Percentiles rank a stretch among this genome's conserved stretches.
These are phyloP conservation scores for Ursus arctos DNA, from an alignment of 2,113 vertebrate species.

Conservation along the genomic window DNA sequence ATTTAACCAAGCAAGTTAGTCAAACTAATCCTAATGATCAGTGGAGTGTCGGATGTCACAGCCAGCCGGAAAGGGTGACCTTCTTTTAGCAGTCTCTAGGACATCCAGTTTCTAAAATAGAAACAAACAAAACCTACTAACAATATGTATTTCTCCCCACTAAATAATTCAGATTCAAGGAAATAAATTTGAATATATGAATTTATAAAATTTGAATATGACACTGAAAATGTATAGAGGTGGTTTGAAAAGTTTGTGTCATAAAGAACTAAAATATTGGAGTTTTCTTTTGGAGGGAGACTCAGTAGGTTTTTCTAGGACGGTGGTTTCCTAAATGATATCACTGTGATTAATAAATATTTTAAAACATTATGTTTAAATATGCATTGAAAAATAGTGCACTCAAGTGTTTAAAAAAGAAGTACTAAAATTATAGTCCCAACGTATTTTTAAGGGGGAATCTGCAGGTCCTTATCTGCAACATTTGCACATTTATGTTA, in stretches of 20 bases:
- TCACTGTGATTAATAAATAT: neutral
- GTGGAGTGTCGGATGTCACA: neutral
- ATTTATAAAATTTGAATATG: neutral
- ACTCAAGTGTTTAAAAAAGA: neutral
- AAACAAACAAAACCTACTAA: neutral
- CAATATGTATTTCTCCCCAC: neutral
- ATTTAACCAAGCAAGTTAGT: conserved; percentile 7
- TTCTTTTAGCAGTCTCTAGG: neutral
- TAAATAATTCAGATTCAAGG: neutral
- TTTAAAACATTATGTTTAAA: neutral
- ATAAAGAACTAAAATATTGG: neutral
- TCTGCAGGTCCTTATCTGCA: neutral
- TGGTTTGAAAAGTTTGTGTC: neutral
- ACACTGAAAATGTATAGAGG: neutral
- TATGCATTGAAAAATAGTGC: neutral
- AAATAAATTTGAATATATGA: neutral
- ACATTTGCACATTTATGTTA: neutral
- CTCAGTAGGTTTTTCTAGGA: neutral
- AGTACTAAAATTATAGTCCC: neutral
- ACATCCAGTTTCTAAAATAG: neutral
- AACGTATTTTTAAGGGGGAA: neutral
- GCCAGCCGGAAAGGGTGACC: neutral
- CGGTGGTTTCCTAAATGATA: neutral
- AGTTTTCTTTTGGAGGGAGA: neutral
- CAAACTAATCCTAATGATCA: neutral